A percentile compares a stretch with the other conserved stretches of the same genome.
phyloP scores from a whole-genome alignment of 2,888 invertebrate genomes.

The Scotopteryx bipunctaria region DNA sequence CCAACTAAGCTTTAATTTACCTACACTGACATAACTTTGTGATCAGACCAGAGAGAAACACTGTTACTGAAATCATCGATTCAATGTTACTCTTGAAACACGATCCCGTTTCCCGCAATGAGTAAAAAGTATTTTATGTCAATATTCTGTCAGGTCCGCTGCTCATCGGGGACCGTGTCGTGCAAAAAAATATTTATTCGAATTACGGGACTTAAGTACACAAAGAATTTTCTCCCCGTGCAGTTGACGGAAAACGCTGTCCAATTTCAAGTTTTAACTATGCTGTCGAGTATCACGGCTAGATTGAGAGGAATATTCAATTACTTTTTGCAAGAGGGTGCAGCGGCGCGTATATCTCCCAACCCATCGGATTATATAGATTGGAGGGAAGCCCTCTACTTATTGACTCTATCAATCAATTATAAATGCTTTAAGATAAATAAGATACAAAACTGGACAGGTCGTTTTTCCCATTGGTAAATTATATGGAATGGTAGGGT shows the following conservation, averaged over 20 bases:
- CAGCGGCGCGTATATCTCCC: slow-evolving; percentile 54
- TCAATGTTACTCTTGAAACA: background rate
- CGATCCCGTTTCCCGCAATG: background rate
- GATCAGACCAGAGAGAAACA: too few species aligned
- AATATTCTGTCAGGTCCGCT: background rate
- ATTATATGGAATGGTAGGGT: too few species aligned
- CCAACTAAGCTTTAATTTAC: too few species aligned
- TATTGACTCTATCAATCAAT: slow-evolving; percentile 51
- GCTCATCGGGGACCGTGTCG: slow-evolving; percentile 8
- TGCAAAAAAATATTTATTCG: slow-evolving; percentile 14
- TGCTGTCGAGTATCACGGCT: slow-evolving; percentile 29
- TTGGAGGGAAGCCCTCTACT: slow-evolving; percentile 48
- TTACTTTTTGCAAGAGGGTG: slow-evolving; percentile 64
- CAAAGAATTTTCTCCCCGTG: slow-evolving; percentile 9
- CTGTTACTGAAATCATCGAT: too few species aligned
- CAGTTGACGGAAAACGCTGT: slow-evolving; percentile 21
- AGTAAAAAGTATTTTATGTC: slow-evolving; percentile 2
- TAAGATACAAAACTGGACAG: background rate
- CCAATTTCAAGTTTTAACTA: slow-evolving; percentile 37
- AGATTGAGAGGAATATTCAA: slow-evolving; percentile 55
- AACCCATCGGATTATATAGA: slow-evolving; percentile 51
- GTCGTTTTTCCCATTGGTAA: too few species aligned
- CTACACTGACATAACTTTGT: too few species aligned
- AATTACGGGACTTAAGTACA: slow-evolving; percentile 6
- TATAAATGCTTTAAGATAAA: slow-evolving; percentile 16